Evolutionary conservation across 2,888 invertebrate genomes (phyloP), one percentile per base, ranked within the genome.

Genomic region (Pediacus dermestoides): DNA sequence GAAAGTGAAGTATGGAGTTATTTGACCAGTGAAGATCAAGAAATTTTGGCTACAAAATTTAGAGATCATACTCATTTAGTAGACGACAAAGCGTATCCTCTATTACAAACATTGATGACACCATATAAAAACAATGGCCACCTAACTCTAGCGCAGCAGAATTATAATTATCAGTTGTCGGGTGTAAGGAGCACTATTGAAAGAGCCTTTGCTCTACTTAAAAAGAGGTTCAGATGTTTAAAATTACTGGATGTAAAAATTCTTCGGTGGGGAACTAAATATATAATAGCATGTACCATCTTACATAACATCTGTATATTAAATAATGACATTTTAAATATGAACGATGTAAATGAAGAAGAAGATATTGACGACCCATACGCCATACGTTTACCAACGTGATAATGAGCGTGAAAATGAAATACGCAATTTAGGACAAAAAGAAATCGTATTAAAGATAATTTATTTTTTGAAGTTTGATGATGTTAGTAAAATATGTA

Each of bases 61-160:
- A 36, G 37, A 22, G 34, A 42, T 21, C 13, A 42, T 33, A 37
- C 39, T 8, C 42, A 42, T 31, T 30, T 46, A 8, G 9, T 46
- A 28, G 39, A 37, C 28, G 42, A 46, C 22, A 39, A 42, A 37
- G 46, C 34, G 4, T 42, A 46, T 37, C 42, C 39, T 10, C 32
- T 15, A 11, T 16, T 42, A 9, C 34, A 39, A 16, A 26, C 30
- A 27, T 11, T 46, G 9, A 36, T 42, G 14, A 31, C 39, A 6
- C 42, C 44, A 16, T 44, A 31, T 18, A 40, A 35, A 28, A 22
- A 44, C 27, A 37, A 44, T 41, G 44, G 44, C 16, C 35, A 45
- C 16, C 21, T 45, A 3, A 42, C 26, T 35, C 18, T 10, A 10
- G 9, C 21, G 9, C 44, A 45, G 16, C 33, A 31, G 21, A 31